Percentiles rank a stretch among this genome's conserved stretches.
phyloP scores from a whole-genome alignment of 2,888 invertebrate species.

The Pyralis farinalis region DNA sequence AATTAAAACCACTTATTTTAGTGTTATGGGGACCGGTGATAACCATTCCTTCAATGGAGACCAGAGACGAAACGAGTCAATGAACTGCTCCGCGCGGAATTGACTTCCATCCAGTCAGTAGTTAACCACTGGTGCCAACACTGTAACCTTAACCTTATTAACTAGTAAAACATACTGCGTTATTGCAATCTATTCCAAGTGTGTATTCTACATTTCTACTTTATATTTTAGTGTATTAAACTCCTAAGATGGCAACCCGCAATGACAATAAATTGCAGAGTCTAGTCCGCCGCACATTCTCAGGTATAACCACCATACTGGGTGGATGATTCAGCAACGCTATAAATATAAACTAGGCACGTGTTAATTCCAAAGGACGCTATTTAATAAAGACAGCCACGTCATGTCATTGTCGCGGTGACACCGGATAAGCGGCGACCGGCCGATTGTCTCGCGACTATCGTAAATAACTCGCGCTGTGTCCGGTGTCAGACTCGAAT shows the following conservation, averaged over 20 bases:
- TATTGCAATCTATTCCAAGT: no score
- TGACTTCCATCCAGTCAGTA: conserved; percentile 59
- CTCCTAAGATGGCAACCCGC: conserved; percentile 14
- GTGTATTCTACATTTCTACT: no score
- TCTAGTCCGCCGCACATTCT: conserved; percentile 20
- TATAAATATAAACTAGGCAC: conserved; percentile 62
- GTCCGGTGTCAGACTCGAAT: conserved; percentile 71
- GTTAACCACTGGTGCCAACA: conserved; percentile 51
- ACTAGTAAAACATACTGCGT: no score
- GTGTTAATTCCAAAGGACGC: conserved; percentile 66
- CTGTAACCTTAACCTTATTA: conserved; percentile 32
- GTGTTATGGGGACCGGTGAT: no score
- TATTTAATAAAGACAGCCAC: conserved; percentile 75
- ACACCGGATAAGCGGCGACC: conserved; percentile 75
- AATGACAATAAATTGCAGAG: conserved; percentile 19
- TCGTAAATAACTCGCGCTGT: conserved; percentile 75
- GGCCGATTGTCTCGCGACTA: conserved; percentile 74
- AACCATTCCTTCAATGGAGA: conserved; percentile 54
- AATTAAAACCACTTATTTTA: no score
- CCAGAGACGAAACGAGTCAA: conserved; percentile 56
- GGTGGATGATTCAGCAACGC: conserved; percentile 56
- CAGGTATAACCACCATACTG: conserved; percentile 40
- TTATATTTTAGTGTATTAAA: not conserved
- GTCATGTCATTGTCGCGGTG: conserved; percentile 74
- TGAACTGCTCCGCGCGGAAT: conserved; percentile 64